Evolutionary conservation across 2,113 vertebrate species (phyloP).

Genomic region (Elgaria multicarinata): DNA sequence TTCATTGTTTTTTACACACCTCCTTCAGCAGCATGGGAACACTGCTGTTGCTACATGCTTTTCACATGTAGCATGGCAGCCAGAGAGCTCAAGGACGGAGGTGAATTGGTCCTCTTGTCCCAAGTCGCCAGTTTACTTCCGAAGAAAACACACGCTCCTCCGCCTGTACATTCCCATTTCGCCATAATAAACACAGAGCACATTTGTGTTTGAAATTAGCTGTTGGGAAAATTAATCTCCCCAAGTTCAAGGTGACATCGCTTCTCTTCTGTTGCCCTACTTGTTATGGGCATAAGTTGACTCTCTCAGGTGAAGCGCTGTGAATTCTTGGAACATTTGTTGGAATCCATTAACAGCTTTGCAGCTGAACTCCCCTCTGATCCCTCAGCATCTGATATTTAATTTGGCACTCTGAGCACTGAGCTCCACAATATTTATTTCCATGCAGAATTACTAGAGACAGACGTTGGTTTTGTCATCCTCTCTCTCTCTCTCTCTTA

Average conservation of each 20-base stretch:
- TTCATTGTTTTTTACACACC: neutral
- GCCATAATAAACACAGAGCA: slow-evolving; percentile 26
- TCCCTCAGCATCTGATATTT: neutral
- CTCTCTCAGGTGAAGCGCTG: neutral
- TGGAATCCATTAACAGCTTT: neutral
- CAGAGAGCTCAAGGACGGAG: neutral
- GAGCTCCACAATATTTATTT: neutral
- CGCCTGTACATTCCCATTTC: slow-evolving; percentile 4
- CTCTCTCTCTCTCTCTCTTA: neutral
- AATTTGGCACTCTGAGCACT: neutral
- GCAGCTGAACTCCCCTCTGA: neutral
- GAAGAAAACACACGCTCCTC: rapidly evolving
- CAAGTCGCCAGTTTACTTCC: neutral
- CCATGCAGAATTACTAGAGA: neutral
- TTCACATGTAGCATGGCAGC: neutral
- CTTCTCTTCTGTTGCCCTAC: neutral
- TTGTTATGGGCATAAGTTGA: neutral
- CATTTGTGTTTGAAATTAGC: slow-evolving; percentile 44
- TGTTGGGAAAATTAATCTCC: slow-evolving; percentile 21
- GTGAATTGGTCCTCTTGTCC: neutral
- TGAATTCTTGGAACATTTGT: neutral
- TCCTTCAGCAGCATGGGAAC: neutral
- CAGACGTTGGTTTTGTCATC: neutral
- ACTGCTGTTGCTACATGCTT: neutral
- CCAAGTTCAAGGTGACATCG: slow-evolving; percentile 1